Conservation (phyloP, 2,113 vertebrate genomes). For the Myanophis thanlyinensis region DNA sequence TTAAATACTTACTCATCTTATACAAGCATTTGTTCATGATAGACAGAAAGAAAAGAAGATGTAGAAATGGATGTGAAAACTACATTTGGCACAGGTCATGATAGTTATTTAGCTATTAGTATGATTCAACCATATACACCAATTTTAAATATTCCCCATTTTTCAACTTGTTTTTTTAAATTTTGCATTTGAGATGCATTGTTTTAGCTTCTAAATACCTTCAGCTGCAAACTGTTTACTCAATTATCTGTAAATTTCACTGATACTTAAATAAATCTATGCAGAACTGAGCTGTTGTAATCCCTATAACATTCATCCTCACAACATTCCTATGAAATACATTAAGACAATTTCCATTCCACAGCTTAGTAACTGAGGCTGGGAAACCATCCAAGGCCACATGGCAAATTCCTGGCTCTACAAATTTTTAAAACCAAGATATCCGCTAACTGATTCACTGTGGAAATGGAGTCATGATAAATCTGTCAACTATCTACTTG, state of each 20-base stretch:
- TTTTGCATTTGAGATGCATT: background rate
- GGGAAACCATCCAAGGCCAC: background rate
- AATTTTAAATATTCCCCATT: background rate
- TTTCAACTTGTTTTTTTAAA: background rate
- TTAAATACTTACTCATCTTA: background rate
- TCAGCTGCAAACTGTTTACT: background rate
- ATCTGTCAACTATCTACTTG: background rate
- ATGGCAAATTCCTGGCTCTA: background rate
- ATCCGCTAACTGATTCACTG: background rate
- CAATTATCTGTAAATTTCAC: background rate
- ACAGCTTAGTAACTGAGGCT: background rate
- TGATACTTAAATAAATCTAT: background rate
- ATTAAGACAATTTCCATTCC: background rate
- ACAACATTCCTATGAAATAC: background rate
- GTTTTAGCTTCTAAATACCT: background rate
- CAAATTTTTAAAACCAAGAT: background rate
- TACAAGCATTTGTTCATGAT: background rate
- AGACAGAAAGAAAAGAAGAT: background rate
- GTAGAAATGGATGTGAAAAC: background rate
- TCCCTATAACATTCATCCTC: background rate
- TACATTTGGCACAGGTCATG: too few relatives aligned
- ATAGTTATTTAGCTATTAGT: background rate
- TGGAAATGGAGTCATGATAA: background rate
- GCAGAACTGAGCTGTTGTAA: background rate
- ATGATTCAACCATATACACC: background rate